Conservation (phyloP, 2,888 invertebrate species). For the Rotaria magnacalcarata region DNA sequence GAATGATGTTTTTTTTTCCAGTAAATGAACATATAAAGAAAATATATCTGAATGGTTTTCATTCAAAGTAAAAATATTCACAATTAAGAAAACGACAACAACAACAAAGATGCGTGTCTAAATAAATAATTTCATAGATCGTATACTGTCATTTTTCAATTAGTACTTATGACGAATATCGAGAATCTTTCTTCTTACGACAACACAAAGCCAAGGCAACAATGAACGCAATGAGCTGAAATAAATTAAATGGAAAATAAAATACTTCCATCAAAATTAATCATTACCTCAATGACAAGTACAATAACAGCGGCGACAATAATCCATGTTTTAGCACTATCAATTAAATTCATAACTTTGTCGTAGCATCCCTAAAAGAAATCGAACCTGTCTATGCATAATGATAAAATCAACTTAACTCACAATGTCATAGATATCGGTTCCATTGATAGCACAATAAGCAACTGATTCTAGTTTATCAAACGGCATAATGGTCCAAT, state of each 20-base stretch:
- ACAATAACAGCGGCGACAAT: constrained; percentile 24
- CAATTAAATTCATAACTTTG: constrained; percentile 30
- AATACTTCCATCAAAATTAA: background rate
- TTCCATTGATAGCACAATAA: background rate
- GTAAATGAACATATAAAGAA: background rate
- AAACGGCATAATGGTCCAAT: background rate
- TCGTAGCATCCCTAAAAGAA: constrained; percentile 42
- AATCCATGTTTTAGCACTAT: background rate
- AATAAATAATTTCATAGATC: too few species aligned
- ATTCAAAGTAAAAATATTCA: background rate
- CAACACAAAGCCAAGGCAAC: background rate
- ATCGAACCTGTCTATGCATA: background rate
- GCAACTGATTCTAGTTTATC: background rate
- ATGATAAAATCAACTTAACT: background rate
- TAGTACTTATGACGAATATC: background rate
- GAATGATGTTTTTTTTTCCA: background rate
- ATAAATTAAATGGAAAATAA: background rate
- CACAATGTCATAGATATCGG: constrained; percentile 33
- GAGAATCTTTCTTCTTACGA: background rate
- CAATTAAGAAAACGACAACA: background rate
- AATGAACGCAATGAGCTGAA: background rate
- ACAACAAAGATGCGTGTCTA: background rate
- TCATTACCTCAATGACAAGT: constrained; percentile 38
- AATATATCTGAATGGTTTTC: background rate
- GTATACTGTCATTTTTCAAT: too few species aligned